phyloP scores from a whole-genome alignment of 2,113 vertebrate species.

The Sardina pilchardus region DNA sequence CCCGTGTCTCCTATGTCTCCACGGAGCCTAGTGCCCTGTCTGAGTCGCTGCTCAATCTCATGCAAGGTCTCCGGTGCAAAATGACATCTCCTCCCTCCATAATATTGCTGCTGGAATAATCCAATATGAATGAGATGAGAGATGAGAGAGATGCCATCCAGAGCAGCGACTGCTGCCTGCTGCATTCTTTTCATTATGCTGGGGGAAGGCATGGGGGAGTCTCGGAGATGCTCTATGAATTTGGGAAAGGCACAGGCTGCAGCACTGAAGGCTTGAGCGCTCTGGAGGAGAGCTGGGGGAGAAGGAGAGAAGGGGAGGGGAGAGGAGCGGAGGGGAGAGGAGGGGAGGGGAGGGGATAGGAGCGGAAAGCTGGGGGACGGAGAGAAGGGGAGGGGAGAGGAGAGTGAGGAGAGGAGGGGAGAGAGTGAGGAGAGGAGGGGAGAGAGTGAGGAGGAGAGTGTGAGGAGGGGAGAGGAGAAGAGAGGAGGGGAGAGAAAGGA shows the following conservation, averaged over 20 bases:
- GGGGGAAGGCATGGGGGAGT: not conserved
- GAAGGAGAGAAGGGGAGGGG: not conserved
- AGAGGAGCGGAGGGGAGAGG: not conserved
- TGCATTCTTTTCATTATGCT: not conserved
- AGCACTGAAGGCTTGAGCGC: slow-evolving; percentile 11
- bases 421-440: no score
- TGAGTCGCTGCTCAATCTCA: not conserved
- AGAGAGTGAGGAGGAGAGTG: no score
- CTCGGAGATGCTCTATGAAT: not conserved
- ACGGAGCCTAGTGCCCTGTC: not conserved
- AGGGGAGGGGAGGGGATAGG: not conserved
- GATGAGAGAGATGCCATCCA: not conserved
- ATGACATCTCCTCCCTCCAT: not conserved
- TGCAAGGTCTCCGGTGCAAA: not conserved
- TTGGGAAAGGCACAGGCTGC: not conserved
- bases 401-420: not conserved
- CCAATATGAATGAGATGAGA: not conserved
- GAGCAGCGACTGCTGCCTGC: not conserved
- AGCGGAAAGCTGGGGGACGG: not conserved
- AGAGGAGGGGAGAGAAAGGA: no score
- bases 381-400: not conserved
- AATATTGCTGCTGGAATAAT: not conserved
- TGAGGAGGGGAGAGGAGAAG: not conserved
- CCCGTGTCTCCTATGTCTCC: not conserved
- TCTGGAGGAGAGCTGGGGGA: not conserved